Conservation (phyloP, 2,797 vertebrate genomes). For the Myotis findleyi region DNA sequence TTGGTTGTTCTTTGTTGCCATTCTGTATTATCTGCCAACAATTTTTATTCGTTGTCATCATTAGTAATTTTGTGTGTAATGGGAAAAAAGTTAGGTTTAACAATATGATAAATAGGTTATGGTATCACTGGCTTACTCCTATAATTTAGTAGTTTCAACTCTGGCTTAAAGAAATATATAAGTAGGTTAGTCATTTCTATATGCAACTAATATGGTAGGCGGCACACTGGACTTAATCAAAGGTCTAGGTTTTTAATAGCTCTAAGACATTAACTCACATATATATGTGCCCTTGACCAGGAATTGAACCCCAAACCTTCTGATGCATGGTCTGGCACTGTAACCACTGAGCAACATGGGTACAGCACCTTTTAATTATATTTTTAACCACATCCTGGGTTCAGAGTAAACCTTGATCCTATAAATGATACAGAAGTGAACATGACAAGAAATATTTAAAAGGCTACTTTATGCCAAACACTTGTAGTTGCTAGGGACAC, state of each 20-base stretch:
- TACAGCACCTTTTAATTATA: neutral
- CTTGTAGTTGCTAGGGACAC: neutral
- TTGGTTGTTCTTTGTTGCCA: neutral
- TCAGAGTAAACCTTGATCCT: neutral
- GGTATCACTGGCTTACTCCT: neutral
- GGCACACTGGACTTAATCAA: neutral
- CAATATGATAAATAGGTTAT: neutral
- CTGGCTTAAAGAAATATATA: neutral
- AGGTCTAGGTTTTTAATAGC: neutral
- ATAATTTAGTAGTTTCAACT: neutral
- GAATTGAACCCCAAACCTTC: neutral
- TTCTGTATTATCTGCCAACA: neutral
- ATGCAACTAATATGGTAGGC: neutral
- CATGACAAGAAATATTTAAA: neutral
- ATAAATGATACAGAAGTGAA: conserved; percentile 4
- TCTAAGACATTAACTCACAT: neutral
- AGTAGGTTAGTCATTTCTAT: neutral
- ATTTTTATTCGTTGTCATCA: neutral
- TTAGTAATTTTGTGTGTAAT: neutral
- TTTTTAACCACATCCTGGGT: neutral
- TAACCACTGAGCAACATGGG: neutral
- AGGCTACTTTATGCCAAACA: neutral
- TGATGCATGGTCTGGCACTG: neutral
- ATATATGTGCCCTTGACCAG: neutral
- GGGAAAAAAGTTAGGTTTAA: neutral